Percentiles rank a stretch among this genome's conserved stretches.
These are phyloP conservation scores for Colostygia pectinataria DNA, from an alignment of 2,888 invertebrate genomes.

Conservation along the genomic window DNA sequence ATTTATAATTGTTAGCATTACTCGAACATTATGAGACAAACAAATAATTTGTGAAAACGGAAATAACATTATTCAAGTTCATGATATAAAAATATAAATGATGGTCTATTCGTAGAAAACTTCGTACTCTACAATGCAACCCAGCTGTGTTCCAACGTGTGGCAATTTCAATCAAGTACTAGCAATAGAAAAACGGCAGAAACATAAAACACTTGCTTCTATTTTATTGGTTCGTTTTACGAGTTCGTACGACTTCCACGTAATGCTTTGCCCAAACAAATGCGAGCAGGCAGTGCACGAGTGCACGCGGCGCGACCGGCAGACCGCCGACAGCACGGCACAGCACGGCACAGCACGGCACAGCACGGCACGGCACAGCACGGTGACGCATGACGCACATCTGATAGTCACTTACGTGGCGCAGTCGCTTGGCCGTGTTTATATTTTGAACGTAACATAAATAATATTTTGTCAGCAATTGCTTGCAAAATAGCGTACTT, in stretches of 20 bases:
- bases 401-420: neutral
- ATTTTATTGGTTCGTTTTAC: neutral
- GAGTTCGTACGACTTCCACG: too few species aligned
- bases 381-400: too few species aligned
- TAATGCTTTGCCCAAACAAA: too few species aligned
- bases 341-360: too few species aligned
- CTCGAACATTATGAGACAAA: neutral
- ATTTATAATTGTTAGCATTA: neutral
- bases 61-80: neutral
- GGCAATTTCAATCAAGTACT: neutral
- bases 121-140: neutral
- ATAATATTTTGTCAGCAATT: constrained; percentile 27
- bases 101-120: neutral
- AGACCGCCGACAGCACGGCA: too few species aligned
- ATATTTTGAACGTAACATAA: neutral
- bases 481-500: constrained; percentile 29
- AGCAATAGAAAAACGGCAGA: neutral
- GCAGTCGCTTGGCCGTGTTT: neutral
- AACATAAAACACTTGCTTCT: constrained; percentile 4
- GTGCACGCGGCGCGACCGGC: too few species aligned
- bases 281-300: too few species aligned
- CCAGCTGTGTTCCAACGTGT: too few species aligned
- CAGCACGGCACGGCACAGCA: too few species aligned
- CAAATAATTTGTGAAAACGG: neutral
- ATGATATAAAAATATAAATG: neutral